phyloP scores from a whole-genome alignment of 2,797 vertebrate species.

The Saxicola maurus region DNA sequence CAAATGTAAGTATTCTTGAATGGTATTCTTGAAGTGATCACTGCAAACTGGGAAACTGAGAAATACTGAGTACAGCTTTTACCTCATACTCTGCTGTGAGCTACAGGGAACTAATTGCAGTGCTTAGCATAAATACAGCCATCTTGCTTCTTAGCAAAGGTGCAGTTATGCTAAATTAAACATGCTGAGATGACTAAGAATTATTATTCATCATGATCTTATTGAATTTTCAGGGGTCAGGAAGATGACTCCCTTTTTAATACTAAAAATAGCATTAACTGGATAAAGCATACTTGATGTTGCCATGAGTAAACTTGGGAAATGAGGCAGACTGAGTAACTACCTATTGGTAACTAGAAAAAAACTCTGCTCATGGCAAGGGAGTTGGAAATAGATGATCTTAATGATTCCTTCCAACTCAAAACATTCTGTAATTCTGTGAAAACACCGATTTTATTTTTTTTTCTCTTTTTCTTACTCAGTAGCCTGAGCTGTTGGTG shows the following conservation, averaged over 20 bases:
- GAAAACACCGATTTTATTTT: neutral
- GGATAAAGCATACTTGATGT: neutral
- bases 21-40: neutral
- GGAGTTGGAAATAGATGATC: neutral
- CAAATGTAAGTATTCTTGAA: neutral
- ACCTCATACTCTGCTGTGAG: neutral
- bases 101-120: neutral
- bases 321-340: neutral
- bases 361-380: neutral
- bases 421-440: neutral
- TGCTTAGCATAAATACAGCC: neutral
- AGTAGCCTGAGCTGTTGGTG: neutral
- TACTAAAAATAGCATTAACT: neutral
- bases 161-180: neutral
- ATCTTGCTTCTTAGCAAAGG: neutral
- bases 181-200: neutral
- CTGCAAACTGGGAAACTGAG: neutral
- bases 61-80: neutral
- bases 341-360: neutral
- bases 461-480: neutral
- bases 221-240: neutral
- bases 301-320: neutral
- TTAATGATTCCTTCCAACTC: neutral
- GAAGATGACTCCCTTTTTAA: neutral
- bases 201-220: neutral